Base-by-base conservation (phyloP, 2,888 invertebrate genomes). In the Fissipunctia ypsillon region DNA sequence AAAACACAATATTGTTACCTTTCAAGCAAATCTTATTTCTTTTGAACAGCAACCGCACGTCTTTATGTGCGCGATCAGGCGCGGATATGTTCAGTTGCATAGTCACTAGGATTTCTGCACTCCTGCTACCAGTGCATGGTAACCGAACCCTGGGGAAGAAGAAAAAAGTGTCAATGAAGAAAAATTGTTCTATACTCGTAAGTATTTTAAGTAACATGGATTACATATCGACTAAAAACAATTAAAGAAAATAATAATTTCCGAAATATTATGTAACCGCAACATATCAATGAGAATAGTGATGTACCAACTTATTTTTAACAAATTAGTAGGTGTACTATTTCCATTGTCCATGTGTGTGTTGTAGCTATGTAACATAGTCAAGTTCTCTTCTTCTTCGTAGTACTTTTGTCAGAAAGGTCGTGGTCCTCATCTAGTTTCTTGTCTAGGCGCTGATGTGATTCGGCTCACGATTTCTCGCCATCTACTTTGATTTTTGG, bases 21-120 rank as follows among this genome's bases (percentile, higher is more conserved):
- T 98, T 97, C 81, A 98, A 96, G 92, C 99, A 99, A 88, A 98
- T 98, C 96, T 99, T 99, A 94, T 98, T 98, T 84, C 99, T 96
- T 90, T 97, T 97, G 95, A 99, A 98, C 86, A 97, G 97, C 74
- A 99, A 96, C 84, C 96, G 95, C 16, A 98, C 97, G 88, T 97
- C 97, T 91, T 98, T 97, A 93, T 98, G 97, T 16, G 96, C 96
- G n/a, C 97, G 96, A 78, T 97, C 97, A 19, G 97, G 97, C 0
- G 97, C 97, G 57, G 98, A 98, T 85, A 99, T 98, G 91, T 98
- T 98, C 87, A 99, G 96, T 91, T 98, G 98, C 90, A 99, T 97
- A 80, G 97, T 97, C 80, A 99, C 97, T 79, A 98, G 97, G 83
- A 99, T 98, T 94, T 99, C 98, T 22, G 98, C 98, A 87, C 97